phyloP scores from a whole-genome alignment of 2,113 vertebrate species.

The Pristiophorus japonicus region DNA sequence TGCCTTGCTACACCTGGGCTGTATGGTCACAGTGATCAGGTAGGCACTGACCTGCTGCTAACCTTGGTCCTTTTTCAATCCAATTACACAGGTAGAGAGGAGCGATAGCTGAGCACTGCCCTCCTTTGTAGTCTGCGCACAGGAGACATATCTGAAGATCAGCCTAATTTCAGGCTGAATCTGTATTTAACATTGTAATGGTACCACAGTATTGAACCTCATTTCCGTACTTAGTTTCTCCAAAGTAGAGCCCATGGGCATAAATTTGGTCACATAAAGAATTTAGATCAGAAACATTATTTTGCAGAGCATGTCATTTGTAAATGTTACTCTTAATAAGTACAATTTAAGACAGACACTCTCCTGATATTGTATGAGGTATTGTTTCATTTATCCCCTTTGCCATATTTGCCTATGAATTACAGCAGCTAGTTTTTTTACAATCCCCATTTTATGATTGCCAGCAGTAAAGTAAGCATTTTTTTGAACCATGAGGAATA shows the following conservation, averaged over 20 bases:
- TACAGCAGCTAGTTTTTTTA: neutral
- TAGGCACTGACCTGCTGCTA: neutral
- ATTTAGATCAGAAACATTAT: neutral
- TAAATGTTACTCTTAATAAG: neutral
- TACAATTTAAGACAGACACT: neutral
- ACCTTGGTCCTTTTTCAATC: conserved; percentile 8
- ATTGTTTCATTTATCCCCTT: neutral
- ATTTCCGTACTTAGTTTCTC: neutral
- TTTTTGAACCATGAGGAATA: neutral
- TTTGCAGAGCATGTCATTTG: neutral
- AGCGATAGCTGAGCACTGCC: neutral
- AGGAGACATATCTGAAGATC: neutral
- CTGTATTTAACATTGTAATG: neutral
- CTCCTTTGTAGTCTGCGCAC: neutral
- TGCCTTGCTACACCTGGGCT: no score
- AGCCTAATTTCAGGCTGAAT: neutral
- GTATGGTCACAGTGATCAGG: neutral
- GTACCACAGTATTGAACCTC: neutral
- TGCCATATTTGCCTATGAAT: neutral
- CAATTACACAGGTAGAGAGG: neutral
- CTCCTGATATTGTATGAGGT: neutral
- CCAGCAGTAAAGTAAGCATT: neutral
- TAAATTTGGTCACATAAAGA: neutral
- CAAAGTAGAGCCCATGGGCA: neutral
- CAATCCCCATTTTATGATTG: neutral